Conservation (phyloP, 1,140 invertebrate species). For the Diprion similis region DNA sequence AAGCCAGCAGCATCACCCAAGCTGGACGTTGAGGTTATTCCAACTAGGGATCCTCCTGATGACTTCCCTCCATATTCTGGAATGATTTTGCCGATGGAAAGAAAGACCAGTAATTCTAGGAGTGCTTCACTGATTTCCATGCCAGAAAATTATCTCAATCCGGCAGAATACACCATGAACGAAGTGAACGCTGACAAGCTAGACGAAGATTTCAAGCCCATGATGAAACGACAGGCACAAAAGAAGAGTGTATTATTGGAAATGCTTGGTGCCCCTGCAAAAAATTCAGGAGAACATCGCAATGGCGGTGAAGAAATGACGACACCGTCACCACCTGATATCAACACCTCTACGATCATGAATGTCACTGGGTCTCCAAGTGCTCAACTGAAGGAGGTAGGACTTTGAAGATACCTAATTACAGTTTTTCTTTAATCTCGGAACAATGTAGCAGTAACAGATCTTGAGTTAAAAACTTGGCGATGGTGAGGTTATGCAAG, state of each 20-base stretch:
- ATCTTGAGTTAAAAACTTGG: no score
- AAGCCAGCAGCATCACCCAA: slow-evolving; percentile 25
- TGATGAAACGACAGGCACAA: slow-evolving; percentile 22
- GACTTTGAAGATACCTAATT: not conserved
- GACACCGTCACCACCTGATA: not conserved
- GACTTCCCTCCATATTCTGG: slow-evolving; percentile 48
- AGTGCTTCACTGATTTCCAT: not conserved
- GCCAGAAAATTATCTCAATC: slow-evolving; percentile 16
- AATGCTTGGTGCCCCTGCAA: slow-evolving; percentile 28
- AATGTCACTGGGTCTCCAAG: not conserved
- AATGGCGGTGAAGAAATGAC: not conserved
- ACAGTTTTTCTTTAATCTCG: no score
- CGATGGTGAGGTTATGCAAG: no score
- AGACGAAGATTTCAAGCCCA: slow-evolving; percentile 27
- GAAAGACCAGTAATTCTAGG: not conserved
- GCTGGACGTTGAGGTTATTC: slow-evolving; percentile 23
- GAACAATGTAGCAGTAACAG: no score
- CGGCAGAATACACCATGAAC: not conserved
- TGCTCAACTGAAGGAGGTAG: not conserved
- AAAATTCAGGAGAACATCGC: slow-evolving; percentile 1
- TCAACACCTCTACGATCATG: not conserved
- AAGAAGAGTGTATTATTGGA: slow-evolving; percentile 31
- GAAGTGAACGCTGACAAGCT: slow-evolving; percentile 23
- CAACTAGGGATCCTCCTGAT: slow-evolving; percentile 37
- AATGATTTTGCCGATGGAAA: slow-evolving; percentile 19